Conservation (phyloP, 2,888 invertebrate genomes). For the Globia sparganii region DNA sequence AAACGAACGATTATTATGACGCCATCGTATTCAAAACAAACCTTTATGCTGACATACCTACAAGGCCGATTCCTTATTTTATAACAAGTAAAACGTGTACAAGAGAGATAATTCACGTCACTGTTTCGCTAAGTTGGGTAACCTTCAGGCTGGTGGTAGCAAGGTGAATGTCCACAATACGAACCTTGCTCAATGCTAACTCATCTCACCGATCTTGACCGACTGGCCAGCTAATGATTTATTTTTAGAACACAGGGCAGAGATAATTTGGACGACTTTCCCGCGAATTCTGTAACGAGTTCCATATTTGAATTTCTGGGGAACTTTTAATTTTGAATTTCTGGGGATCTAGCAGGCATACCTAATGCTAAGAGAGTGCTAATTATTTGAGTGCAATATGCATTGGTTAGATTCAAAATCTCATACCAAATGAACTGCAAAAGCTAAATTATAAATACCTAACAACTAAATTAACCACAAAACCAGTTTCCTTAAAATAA, state of each 20-base stretch:
- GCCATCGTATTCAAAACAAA: constrained; percentile 47
- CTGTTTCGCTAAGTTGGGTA: constrained; percentile 50
- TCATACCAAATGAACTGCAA: constrained; percentile 2
- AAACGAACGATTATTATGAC: constrained; percentile 38
- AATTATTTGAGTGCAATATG: background rate
- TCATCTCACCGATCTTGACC: constrained; percentile 59
- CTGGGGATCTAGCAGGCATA: background rate
- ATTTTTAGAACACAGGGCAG: constrained; percentile 45
- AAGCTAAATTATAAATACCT: constrained; percentile 15
- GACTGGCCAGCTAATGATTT: constrained; percentile 47
- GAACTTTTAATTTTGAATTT: background rate
- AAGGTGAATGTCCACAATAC: constrained; percentile 63
- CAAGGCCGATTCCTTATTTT: constrained; percentile 56
- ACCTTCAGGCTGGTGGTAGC: constrained; percentile 52
- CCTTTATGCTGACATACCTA: constrained; percentile 23
- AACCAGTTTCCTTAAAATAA: constrained; percentile 36
- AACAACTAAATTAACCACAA: constrained; percentile 29
- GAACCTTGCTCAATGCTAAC: constrained; percentile 53
- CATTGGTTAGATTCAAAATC: background rate
- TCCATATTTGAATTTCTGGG: background rate
- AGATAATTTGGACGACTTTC: constrained; percentile 19
- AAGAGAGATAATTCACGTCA: constrained; percentile 44
- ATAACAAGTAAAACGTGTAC: constrained; percentile 46
- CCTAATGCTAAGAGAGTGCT: background rate
- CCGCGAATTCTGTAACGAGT: background rate